Conservation (phyloP, 2,797 vertebrate genomes). For the Lacerta viridis region DNA sequence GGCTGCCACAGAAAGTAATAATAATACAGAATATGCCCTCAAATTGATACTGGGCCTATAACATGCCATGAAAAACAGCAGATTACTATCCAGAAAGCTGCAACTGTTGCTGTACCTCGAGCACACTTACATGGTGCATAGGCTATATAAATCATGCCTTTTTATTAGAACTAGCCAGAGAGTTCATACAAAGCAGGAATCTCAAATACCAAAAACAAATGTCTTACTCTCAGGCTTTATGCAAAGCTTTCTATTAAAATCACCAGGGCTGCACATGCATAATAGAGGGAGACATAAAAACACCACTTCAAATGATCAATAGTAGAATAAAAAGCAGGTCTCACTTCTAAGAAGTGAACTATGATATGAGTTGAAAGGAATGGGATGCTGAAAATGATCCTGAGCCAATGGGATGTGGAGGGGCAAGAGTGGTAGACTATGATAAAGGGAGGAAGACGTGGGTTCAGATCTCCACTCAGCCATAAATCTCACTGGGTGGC, state of each 20-base stretch:
- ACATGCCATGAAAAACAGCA: constrained; percentile 45
- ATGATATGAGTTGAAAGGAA: not conserved
- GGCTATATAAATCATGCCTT: constrained; percentile 8
- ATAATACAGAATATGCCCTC: not conserved
- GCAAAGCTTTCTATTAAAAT: constrained; percentile 16
- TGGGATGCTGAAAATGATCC: not conserved
- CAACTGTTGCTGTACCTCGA: constrained; percentile 32
- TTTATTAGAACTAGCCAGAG: constrained; percentile 2
- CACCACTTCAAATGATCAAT: fast-evolving
- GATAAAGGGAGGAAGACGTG: not conserved
- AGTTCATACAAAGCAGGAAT: constrained; percentile 23
- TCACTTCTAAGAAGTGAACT: not conserved
- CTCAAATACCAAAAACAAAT: constrained; percentile 31
- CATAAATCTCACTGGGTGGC: not conserved
- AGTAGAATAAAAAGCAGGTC: not conserved
- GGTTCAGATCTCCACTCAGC: not conserved
- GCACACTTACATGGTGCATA: constrained; percentile 3
- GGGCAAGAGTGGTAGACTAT: not conserved
- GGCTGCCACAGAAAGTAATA: not conserved
- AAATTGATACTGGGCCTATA: constrained; percentile 50
- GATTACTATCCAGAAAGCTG: constrained; percentile 5
- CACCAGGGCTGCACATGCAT: not conserved
- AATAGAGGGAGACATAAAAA: constrained; percentile 16
- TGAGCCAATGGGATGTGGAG: not conserved
- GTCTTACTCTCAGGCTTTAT: not conserved